These are phyloP conservation scores for Psophia crepitans DNA, from an alignment of 2,113 vertebrate species.

Conservation along the genomic window DNA sequence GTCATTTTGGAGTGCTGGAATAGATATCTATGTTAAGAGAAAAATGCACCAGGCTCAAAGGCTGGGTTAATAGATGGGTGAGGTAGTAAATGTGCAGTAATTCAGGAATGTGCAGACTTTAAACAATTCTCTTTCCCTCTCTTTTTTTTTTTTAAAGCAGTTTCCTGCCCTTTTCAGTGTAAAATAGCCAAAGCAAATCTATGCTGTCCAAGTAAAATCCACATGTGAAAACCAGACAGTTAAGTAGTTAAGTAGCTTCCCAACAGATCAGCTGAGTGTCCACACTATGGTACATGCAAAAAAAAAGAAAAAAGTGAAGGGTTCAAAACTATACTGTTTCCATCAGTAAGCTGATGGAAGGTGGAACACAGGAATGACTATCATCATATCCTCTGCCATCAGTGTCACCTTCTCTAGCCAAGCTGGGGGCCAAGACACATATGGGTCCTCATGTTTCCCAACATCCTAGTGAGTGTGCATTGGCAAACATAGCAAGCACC, in stretches of 20 bases:
- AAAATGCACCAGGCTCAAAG: neutral
- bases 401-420: neutral
- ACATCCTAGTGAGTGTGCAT: neutral
- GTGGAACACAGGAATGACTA: neutral
- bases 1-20: neutral
- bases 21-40: neutral
- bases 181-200: neutral
- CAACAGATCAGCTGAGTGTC: neutral
- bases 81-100: neutral
- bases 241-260: neutral
- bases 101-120: neutral
- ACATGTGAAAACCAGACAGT: neutral
- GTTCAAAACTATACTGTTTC: neutral
- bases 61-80: neutral
- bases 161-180: neutral
- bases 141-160: neutral
- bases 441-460: neutral
- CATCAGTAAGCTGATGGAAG: neutral
- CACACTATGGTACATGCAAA: neutral
- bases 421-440: neutral
- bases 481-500: neutral
- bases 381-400: neutral
- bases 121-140: neutral
- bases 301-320: too few relatives aligned
- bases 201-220: neutral